Conservation (phyloP, 2,797 vertebrate species). For the Ambastaia sidthimunki region DNA sequence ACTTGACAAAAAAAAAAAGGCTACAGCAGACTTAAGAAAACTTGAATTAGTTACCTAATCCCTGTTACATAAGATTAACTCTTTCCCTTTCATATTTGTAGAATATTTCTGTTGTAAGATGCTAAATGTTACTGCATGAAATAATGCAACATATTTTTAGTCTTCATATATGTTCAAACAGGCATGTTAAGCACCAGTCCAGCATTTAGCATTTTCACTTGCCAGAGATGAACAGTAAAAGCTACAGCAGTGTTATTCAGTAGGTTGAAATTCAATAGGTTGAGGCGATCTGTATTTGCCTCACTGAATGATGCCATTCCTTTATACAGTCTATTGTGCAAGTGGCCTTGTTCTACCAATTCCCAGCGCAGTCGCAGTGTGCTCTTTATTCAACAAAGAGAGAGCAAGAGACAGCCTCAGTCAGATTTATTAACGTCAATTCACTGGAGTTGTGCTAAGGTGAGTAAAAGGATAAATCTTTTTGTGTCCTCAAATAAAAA, state of each 20-base stretch:
- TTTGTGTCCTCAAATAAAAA: constrained; percentile 38
- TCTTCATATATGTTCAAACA: not conserved
- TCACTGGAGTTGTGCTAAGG: constrained; percentile 7
- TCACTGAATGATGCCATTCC: constrained; percentile 34
- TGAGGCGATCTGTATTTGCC: constrained; percentile 35
- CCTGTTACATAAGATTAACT: constrained; percentile 30
- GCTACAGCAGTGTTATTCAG: constrained; percentile 33
- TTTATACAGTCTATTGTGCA: constrained; percentile 57
- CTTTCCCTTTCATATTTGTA: not conserved
- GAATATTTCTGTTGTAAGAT: not conserved
- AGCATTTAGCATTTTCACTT: constrained; percentile 5
- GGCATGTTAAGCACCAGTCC: not conserved
- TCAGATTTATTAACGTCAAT: constrained; percentile 33
- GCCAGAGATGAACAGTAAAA: constrained; percentile 32
- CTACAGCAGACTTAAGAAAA: constrained; percentile 6
- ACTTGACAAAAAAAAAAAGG: too few species aligned
- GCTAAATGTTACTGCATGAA: not conserved
- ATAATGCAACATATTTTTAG: not conserved
- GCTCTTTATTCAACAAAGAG: constrained; percentile 36
- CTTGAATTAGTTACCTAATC: constrained; percentile 39
- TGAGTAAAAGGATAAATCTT: constrained; percentile 37
- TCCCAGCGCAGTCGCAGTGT: constrained; percentile 28
- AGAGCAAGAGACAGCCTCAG: constrained; percentile 3
- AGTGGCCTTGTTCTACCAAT: constrained; percentile 58
- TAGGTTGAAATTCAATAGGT: constrained; percentile 37